phyloP scores from a whole-genome alignment of 2,113 vertebrate species.

The Pterocles burchelli region DNA sequence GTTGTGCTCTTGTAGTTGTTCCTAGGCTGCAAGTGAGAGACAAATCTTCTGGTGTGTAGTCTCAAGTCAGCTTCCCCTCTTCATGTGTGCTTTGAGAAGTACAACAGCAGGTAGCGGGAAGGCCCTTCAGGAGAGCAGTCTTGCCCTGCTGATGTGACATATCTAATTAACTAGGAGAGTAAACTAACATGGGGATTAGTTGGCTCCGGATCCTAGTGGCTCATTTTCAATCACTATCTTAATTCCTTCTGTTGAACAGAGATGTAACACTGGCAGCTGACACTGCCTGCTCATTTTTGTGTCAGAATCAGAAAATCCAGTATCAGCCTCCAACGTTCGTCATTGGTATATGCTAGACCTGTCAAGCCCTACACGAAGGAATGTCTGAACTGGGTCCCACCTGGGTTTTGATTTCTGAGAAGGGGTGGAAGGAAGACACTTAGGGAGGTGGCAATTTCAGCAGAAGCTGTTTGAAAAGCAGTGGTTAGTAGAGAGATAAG shows the following conservation, averaged over 20 bases:
- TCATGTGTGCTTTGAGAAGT: neutral
- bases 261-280: neutral
- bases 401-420: neutral
- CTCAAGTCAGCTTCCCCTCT: neutral
- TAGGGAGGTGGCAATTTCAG: neutral
- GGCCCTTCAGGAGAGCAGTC: neutral
- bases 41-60: neutral
- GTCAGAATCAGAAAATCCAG: neutral
- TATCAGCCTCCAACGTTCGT: neutral
- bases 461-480: neutral
- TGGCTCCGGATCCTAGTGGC: neutral
- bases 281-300: neutral
- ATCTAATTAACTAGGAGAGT: conserved; percentile 36
- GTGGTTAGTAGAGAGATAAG: neutral
- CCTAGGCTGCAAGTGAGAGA: neutral
- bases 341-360: neutral
- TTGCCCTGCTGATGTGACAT: neutral
- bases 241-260: neutral
- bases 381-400: neutral
- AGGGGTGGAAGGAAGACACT: neutral
- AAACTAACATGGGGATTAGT: neutral
- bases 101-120: neutral
- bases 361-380: neutral
- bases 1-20: neutral
- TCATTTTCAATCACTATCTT: neutral